Conservation (phyloP, 2,888 invertebrate species). For the Eupithecia pulchellata region DNA sequence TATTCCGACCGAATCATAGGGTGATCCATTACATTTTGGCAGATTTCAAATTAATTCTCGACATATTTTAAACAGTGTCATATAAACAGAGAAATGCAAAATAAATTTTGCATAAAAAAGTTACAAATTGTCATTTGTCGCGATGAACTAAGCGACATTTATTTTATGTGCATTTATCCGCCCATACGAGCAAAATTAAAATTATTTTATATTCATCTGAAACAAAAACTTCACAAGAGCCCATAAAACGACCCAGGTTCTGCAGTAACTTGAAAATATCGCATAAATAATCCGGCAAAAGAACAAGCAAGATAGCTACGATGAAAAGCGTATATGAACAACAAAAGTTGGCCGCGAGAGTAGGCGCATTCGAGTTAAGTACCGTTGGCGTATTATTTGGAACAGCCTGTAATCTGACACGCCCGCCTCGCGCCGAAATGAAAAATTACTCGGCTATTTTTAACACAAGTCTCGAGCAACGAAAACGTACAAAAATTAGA, state of each 20-base stretch:
- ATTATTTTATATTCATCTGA: slow-evolving; percentile 66
- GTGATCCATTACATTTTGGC: slow-evolving; percentile 54
- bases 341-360: slow-evolving; percentile 71
- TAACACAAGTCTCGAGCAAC: slow-evolving; percentile 80
- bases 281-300: slow-evolving; percentile 68
- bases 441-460: slow-evolving; percentile 84
- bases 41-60: slow-evolving; percentile 31
- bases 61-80: slow-evolving; percentile 37
- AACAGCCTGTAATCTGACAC: slow-evolving; percentile 83
- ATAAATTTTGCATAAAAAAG: slow-evolving; percentile 43
- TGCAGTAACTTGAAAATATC: slow-evolving; percentile 64
- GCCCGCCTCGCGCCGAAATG: slow-evolving; percentile 82
- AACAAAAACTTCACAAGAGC: slow-evolving; percentile 70
- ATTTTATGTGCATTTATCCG: slow-evolving; percentile 59
- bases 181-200: slow-evolving; percentile 57
- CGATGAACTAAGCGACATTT: slow-evolving; percentile 45
- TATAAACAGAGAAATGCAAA: slow-evolving; percentile 36
- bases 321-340: slow-evolving; percentile 70
- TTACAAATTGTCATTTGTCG: slow-evolving; percentile 43
- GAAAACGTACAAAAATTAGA: slow-evolving; percentile 85
- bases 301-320: slow-evolving; percentile 55
- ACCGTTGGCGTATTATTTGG: slow-evolving; percentile 79
- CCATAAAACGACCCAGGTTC: slow-evolving; percentile 64
- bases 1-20: slow-evolving; percentile 62
- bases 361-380: slow-evolving; percentile 75